Evolutionary conservation across 2,888 invertebrate species (phyloP), one percentile per base, ranked within the genome.

Genomic region (Amblyjoppa fuscipennis): DNA sequence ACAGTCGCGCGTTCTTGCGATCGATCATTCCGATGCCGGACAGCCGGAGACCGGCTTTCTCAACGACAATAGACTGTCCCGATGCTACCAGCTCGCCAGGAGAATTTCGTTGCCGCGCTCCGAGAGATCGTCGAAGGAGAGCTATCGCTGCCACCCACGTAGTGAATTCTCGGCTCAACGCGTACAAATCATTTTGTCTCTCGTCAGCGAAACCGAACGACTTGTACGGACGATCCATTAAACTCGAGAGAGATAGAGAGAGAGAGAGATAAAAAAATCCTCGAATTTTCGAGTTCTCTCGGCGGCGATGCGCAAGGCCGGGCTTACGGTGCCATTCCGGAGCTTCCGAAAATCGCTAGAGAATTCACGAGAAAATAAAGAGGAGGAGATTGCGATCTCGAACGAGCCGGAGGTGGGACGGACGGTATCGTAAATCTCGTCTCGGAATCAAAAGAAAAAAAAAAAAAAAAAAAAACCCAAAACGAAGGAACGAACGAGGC

Each of bases 111-210:
- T 49, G 31, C 25, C 25, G 49, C 31, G 49, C 69, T 53, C 31
- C 77, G 82, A 83, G 53, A 78, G 76, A 74, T 25, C 41, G 45
- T 64, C 41, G 28, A 74, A 31, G 85, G 83, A 88, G 91, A 93
- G 89, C 91, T 90, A 93, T 93, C 91, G 91, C 91, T 92, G 91
- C 93, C 93, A 93, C 93, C 93, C 93, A 93, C 93, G 93, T 84
- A 66, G 83, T 66, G 81, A 86, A 86, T 86, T 81, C 71, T 78
- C 78, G 74, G 74, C 34, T 59, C 69, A 53, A 38, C 49, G 49
- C 53, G 66, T 34, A 82, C 61, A 76, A 71, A 82, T 83, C 77
- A 28, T 73, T 71, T 64, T 83, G 53, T 83, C 38, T 76, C 41
- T 68, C 77, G 53, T 56, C 66, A 28, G 13, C 13, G n/a, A 28